phyloP scores from a whole-genome alignment of 1,140 invertebrate species.

The Adoxophyes honmai region DNA sequence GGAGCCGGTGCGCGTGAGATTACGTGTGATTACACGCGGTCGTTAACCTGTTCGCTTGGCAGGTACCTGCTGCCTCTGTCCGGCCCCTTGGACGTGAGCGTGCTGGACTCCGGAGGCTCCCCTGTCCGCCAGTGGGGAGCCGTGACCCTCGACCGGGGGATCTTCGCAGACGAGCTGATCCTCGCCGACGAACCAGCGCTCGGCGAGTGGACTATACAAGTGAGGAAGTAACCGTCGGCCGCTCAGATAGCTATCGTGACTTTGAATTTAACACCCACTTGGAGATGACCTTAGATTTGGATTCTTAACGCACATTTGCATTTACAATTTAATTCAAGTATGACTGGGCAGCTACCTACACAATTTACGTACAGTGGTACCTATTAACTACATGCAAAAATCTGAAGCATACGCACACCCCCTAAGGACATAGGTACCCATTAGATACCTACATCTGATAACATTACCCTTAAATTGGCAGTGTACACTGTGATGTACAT shows the following conservation, averaged over 20 bases:
- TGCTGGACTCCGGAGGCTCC: slow-evolving; percentile 87
- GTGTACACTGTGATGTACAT: too few relatives aligned
- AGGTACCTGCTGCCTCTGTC: slow-evolving; percentile 62
- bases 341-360: too few relatives aligned
- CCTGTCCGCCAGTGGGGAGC: slow-evolving; percentile 88
- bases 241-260: slow-evolving; percentile 14
- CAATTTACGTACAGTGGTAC: too few relatives aligned
- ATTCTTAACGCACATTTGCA: slow-evolving; percentile 15
- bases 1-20: slow-evolving; percentile 42
- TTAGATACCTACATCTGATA: too few relatives aligned
- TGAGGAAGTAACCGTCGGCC: slow-evolving; percentile 33
- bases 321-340: slow-evolving; percentile 22
- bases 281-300: slow-evolving; percentile 4
- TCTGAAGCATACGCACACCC: too few relatives aligned
- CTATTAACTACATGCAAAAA: too few relatives aligned
- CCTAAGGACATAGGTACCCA: too few relatives aligned
- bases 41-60: slow-evolving; percentile 28
- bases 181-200: slow-evolving; percentile 91
- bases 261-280: slow-evolving; percentile 13
- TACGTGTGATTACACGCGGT: slow-evolving; percentile 43
- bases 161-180: slow-evolving; percentile 87
- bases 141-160: slow-evolving; percentile 83
- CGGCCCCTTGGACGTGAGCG: slow-evolving; percentile 50
- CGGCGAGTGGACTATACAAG: slow-evolving; percentile 93
- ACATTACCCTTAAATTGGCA: too few relatives aligned